A percentile compares a stretch with the other conserved stretches of the same genome.
These are phyloP conservation scores for Danio kyathit DNA, from an alignment of 2,797 vertebrate species.

Conservation along the genomic window DNA sequence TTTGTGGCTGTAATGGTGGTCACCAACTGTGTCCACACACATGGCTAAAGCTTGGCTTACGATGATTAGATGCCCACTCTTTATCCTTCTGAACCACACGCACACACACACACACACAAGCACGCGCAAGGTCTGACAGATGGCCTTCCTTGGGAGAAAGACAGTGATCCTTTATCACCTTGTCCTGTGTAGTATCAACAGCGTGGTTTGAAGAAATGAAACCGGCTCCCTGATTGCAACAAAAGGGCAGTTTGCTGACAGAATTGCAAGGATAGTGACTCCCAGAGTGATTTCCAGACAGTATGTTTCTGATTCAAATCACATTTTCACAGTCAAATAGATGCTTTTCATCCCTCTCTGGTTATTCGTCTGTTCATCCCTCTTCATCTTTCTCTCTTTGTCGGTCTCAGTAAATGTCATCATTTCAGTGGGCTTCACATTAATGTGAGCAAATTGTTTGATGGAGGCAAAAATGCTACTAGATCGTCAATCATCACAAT, in stretches of 20 bases:
- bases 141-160: conserved; percentile 52
- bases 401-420: conserved; percentile 18
- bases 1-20: conserved; percentile 25
- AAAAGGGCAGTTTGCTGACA: conserved; percentile 35
- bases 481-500: background rate
- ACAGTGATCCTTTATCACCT: conserved; percentile 38
- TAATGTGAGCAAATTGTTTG: background rate
- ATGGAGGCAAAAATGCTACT: background rate
- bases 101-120: conserved; percentile 25
- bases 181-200: conserved; percentile 32
- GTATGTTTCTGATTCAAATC: conserved; percentile 19
- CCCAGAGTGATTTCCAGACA: background rate
- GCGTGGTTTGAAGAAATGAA: conserved; percentile 31
- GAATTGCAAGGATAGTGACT: conserved; percentile 9
- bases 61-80: conserved; percentile 51
- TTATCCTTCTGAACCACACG: conserved; percentile 52
- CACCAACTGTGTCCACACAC: conserved; percentile 48
- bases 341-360: conserved; percentile 1
- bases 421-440: background rate
- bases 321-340: conserved; percentile 29
- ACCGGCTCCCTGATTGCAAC: background rate
- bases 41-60: conserved; percentile 41
- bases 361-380: conserved; percentile 2
- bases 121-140: conserved; percentile 49
- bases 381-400: conserved; percentile 23